These are phyloP conservation scores for Leptonema lineaticorne DNA, from an alignment of 1,140 invertebrate species.

Conservation along the genomic window DNA sequence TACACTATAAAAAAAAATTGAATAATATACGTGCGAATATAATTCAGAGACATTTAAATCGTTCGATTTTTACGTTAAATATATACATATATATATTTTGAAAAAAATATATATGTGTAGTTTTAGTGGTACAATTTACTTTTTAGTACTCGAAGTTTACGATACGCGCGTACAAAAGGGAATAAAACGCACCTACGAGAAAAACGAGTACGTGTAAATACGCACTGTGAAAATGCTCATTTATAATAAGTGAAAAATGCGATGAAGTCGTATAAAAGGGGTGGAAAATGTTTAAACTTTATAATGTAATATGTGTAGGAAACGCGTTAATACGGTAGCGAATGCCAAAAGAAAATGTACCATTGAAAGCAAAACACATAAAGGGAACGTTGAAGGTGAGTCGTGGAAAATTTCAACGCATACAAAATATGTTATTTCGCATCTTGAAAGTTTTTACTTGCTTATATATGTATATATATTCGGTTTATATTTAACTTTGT, in stretches of 20 bases:
- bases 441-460: too few relatives aligned
- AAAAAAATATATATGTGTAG: too few relatives aligned
- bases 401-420: background rate
- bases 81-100: too few relatives aligned
- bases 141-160: background rate
- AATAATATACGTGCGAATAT: background rate
- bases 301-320: background rate
- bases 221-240: background rate
- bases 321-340: too few relatives aligned
- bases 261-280: background rate
- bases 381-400: background rate
- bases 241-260: background rate
- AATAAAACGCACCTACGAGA: background rate
- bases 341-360: background rate
- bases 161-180: background rate
- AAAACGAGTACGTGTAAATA: background rate
- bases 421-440: too few relatives aligned
- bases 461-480: too few relatives aligned
- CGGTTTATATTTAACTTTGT: too few relatives aligned
- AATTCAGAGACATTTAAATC: too few relatives aligned
- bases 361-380: background rate
- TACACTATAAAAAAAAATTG: too few relatives aligned
- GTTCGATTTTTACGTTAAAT: too few relatives aligned
- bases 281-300: background rate
- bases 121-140: too few relatives aligned